Evolutionary conservation across 1,140 invertebrate species (phyloP), one percentile per base, ranked within the genome.

Genomic region (Agrypnia vestita): DNA sequence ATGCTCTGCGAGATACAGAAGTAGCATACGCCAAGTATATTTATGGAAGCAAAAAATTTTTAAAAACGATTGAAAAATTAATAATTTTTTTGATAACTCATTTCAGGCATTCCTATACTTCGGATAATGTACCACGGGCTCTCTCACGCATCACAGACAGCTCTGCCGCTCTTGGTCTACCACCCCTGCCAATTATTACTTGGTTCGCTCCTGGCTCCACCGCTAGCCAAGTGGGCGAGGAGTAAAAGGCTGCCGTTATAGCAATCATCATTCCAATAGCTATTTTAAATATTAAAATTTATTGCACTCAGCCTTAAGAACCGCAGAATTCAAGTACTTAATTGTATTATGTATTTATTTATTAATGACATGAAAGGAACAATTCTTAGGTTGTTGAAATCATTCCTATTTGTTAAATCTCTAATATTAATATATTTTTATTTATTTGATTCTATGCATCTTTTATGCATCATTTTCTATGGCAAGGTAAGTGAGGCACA

Each of bases 181-280:
- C 91, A 92, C 84, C 91, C 91, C 0, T 90, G 87, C 73, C 91
- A 92, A 84, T 91, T 92, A 44, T 86, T 92, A 56, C 84, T 92
- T 4, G 91, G 91, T 15, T 90, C 91, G 1, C 78, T 91, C 44
- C 81, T 92, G 8, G 89, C 90, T 0, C 85, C 89, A n/a, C 86
- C 87, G 10, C 83, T 90, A 25, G 89, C 89, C 78, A 85, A 87
- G 43, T 91, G 90, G 90, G 80, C 88, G 7, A 84, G 75, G 61
- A 67, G 74, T 61, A 84, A 80, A 80, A 79, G 79, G 73, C 62
- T 80, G 19, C 85, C 84, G 35, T 55, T 85, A n/a, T 85, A 80
- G 49, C 62, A 67, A 43, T 46, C 44, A 44, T 15, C 15, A 25
- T 62, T 35, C 13, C 25, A 62, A 10, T 62, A 43, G 25, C 25